phyloP scores from a whole-genome alignment of 2,113 vertebrate genomes.

The Cochlearius cochlearius region DNA sequence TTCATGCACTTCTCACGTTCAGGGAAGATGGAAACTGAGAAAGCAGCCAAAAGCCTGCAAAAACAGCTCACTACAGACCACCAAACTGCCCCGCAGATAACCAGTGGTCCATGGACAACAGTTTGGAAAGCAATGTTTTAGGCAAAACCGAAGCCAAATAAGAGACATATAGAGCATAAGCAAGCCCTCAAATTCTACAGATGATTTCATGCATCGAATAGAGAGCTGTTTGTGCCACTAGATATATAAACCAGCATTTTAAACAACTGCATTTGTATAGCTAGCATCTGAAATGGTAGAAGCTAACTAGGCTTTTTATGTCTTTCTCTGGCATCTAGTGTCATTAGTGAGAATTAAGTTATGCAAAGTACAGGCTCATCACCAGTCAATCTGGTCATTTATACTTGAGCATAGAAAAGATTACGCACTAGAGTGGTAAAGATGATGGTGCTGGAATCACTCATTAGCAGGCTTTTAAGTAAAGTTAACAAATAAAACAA shows the following conservation, averaged over 20 bases:
- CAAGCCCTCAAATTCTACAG: neutral
- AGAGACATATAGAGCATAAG: neutral
- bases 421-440: neutral
- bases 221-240: slow-evolving; percentile 12
- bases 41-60: neutral
- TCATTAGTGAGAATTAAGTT: slow-evolving; percentile 46
- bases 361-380: slow-evolving; percentile 33
- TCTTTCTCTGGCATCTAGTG: neutral
- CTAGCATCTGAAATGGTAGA: slow-evolving; percentile 15
- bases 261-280: slow-evolving; percentile 14
- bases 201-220: neutral
- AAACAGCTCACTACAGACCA: neutral
- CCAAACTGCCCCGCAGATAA: neutral
- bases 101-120: neutral
- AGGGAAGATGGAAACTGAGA: neutral
- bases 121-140: neutral
- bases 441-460: neutral
- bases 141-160: neutral
- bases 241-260: neutral
- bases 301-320: slow-evolving; percentile 48
- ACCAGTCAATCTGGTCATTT: slow-evolving; percentile 39
- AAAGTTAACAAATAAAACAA: slow-evolving; percentile 25
- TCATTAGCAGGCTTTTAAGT: slow-evolving; percentile 41
- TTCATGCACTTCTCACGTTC: neutral
- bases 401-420: neutral